phyloP scores from a whole-genome alignment of 1,140 invertebrate genomes.

The Alviniconcha marisindica region DNA sequence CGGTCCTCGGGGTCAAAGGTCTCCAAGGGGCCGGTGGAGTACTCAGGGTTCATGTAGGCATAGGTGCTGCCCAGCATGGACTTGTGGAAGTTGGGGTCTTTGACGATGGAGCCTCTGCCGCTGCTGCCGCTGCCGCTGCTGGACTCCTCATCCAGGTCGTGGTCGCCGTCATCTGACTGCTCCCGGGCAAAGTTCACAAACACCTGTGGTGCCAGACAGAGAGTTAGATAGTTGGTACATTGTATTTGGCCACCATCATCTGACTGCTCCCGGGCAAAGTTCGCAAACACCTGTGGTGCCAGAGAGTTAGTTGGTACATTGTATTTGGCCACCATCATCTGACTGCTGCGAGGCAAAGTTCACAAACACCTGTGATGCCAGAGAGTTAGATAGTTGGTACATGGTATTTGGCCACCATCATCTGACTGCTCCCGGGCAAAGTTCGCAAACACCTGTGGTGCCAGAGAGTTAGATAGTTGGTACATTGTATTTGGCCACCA shows the following conservation, averaged over 20 bases:
- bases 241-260: slow-evolving; percentile 46
- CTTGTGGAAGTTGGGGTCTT: slow-evolving; percentile 12
- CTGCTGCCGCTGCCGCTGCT: slow-evolving; percentile 36
- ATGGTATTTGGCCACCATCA: not conserved
- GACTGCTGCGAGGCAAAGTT: slow-evolving; percentile 63
- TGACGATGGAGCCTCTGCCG: not conserved
- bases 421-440: slow-evolving; percentile 57
- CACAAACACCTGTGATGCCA: slow-evolving; percentile 64
- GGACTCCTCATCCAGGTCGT: not conserved
- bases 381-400: too few species aligned
- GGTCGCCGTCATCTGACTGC: slow-evolving; percentile 54
- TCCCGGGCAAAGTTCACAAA: slow-evolving; percentile 65
- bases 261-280: slow-evolving; percentile 63
- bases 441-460: not conserved
- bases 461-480: too few species aligned
- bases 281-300: slow-evolving; percentile 60
- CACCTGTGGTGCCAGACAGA: slow-evolving; percentile 45
- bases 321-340: slow-evolving; percentile 46
- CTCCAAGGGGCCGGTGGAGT: not conserved
- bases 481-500: too few species aligned
- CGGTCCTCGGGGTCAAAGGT: not conserved
- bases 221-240: not conserved
- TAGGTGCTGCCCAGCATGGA: slow-evolving; percentile 29
- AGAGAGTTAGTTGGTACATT: not conserved
- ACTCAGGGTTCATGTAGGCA: slow-evolving; percentile 50